These are phyloP conservation scores for Iphiclides podalirius DNA, from an alignment of 2,888 invertebrate species.

Conservation along the genomic window DNA sequence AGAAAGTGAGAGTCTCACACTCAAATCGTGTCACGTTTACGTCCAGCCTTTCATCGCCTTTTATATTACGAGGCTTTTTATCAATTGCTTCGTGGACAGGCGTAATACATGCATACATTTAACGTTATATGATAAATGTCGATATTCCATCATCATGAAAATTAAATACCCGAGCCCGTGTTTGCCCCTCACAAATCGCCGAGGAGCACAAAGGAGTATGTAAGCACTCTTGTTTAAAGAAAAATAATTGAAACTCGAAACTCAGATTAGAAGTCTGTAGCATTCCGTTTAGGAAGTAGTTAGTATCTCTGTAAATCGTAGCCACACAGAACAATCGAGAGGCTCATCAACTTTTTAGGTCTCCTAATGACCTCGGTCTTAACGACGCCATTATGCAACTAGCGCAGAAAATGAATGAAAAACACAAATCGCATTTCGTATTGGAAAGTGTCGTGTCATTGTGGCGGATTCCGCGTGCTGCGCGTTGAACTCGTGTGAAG, in stretches of 20 bases:
- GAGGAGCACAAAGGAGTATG: too few relatives aligned
- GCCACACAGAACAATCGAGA: neutral
- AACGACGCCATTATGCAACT: neutral
- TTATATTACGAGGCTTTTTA: neutral
- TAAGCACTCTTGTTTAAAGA: too few relatives aligned
- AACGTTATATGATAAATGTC: too few relatives aligned
- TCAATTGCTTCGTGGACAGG: neutral
- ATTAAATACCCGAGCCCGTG: too few relatives aligned
- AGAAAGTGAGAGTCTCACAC: neutral
- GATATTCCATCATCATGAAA: too few relatives aligned
- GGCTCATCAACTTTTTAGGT: conserved; percentile 13
- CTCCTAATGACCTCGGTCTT: conserved; percentile 2
- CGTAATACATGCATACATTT: too few relatives aligned
- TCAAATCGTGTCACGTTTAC: neutral
- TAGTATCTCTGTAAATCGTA: too few relatives aligned
- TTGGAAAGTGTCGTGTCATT: conserved; percentile 52
- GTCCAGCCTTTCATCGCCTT: neutral
- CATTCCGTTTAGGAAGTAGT: too few relatives aligned
- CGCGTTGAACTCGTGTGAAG: conserved; percentile 5
- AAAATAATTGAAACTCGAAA: too few relatives aligned
- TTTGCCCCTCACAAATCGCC: too few relatives aligned
- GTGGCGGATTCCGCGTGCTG: conserved; percentile 21
- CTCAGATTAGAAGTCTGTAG: too few relatives aligned
- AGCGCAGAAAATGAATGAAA: conserved; percentile 7
- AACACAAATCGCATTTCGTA: conserved; percentile 35